Percentiles rank a stretch among this genome's conserved stretches.
phyloP scores from a whole-genome alignment of 2,797 vertebrate species.

The Tinamus major region DNA sequence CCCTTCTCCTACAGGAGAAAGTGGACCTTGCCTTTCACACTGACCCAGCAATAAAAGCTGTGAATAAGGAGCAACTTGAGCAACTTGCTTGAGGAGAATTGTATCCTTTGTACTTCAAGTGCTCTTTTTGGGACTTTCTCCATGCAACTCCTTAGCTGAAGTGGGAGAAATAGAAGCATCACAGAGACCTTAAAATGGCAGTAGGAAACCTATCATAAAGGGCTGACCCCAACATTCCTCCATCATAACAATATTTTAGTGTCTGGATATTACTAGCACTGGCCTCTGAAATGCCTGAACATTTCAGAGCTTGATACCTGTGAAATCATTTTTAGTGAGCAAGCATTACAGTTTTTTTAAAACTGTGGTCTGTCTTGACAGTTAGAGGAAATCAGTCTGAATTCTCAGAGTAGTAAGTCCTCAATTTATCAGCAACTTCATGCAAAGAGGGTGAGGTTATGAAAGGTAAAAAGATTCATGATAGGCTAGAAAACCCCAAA shows the following conservation, averaged over 20 bases:
- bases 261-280: neutral
- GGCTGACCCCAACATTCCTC: accelerated
- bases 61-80: neutral
- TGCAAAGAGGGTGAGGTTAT: neutral
- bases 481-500: neutral
- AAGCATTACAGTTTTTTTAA: accelerated
- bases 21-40: neutral
- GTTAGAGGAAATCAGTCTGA: neutral
- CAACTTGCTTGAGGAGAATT: neutral
- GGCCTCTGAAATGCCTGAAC: neutral
- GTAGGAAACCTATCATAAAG: neutral
- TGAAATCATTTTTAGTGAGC: neutral
- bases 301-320: neutral
- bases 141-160: neutral
- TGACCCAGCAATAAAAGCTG: neutral
- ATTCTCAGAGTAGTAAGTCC: neutral
- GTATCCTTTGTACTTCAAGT: neutral
- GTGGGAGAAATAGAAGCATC: too few relatives aligned
- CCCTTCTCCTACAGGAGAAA: neutral
- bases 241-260: neutral
- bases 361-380: neutral
- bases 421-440: neutral
- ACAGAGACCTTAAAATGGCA: neutral
- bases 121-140: neutral
- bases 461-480: neutral